phyloP scores from a whole-genome alignment of 1,140 invertebrate genomes.

The Halictus rubicundus region DNA sequence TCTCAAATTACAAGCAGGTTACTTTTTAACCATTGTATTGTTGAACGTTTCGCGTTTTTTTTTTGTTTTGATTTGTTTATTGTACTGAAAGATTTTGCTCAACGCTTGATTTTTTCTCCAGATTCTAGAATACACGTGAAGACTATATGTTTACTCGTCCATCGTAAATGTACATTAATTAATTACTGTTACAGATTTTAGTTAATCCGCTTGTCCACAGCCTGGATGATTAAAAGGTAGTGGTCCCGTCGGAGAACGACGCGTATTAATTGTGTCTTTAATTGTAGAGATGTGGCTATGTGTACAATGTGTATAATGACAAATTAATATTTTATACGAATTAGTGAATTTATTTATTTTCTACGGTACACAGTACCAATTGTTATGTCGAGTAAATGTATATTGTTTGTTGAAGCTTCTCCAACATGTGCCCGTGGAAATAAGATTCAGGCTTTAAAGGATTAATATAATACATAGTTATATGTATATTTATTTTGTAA shows the following conservation, averaged over 20 bases:
- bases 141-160: neutral
- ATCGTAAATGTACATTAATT: conserved; percentile 5
- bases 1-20: neutral
- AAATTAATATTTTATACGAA: conserved; percentile 7
- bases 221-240: neutral
- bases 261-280: too few species aligned
- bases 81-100: neutral
- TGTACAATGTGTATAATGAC: conserved; percentile 1
- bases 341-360: conserved; percentile 31
- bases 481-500: conserved; percentile 18
- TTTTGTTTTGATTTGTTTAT: neutral
- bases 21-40: neutral
- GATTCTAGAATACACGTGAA: neutral
- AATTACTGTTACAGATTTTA: conserved; percentile 9
- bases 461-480: neutral
- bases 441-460: neutral
- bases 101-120: neutral
- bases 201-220: neutral
- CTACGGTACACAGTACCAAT: neutral
- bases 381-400: conserved; percentile 8
- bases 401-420: conserved; percentile 14
- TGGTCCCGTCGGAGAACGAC: neutral
- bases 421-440: neutral
- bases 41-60: neutral
- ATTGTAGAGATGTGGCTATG: conserved; percentile 15